phyloP scores from a whole-genome alignment of 64 coral and sea anemone species.

The Montipora cactus region DNA sequence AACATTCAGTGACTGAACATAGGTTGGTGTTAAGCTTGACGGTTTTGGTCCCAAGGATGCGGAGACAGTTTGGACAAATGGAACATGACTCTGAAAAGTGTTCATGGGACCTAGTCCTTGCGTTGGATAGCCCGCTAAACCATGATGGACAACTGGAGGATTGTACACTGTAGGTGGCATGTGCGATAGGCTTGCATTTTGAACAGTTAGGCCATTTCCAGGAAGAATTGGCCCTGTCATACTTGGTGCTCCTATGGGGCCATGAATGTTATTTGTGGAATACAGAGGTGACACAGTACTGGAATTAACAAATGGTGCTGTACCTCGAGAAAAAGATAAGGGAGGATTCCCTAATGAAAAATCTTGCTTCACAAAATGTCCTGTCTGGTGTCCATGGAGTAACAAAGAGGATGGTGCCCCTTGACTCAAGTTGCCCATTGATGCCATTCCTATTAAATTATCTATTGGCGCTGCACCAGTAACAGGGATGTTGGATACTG shows the following conservation, averaged over 20 bases:
- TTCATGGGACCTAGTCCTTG: conserved; percentile 12
- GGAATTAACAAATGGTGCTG: not conserved
- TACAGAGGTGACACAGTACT: not conserved
- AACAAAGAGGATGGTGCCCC: not conserved
- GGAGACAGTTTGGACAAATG: conserved; percentile 49
- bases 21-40: conserved; percentile 45
- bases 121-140: not conserved
- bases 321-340: not conserved
- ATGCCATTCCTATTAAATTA: not conserved
- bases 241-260: not conserved
- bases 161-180: conserved; percentile 1
- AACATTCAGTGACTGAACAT: conserved; percentile 26
- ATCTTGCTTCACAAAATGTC: conserved; percentile 13
- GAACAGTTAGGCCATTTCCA: not conserved
- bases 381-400: not conserved
- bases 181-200: not conserved
- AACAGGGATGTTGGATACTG: too few species aligned
- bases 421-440: not conserved
- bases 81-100: conserved; percentile 25
- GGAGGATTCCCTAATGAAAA: not conserved
- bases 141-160: conserved; percentile 1
- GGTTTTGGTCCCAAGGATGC: conserved; percentile 47
- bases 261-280: not conserved
- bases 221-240: not conserved
- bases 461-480: not conserved